phyloP scores from a whole-genome alignment of 2,888 invertebrate genomes.

The Brachypterus glaber region DNA sequence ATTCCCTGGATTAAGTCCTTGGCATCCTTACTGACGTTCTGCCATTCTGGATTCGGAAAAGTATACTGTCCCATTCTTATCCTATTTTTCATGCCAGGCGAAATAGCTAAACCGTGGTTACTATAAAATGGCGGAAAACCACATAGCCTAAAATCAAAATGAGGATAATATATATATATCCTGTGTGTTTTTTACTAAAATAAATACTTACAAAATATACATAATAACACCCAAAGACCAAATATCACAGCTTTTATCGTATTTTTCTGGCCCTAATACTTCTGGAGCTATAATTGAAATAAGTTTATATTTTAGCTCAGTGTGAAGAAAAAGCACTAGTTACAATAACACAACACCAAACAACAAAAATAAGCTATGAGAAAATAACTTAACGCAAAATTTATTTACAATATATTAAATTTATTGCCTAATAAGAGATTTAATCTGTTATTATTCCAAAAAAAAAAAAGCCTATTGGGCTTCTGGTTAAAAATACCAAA shows the following conservation, averaged over 20 bases:
- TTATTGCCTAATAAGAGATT: too few species aligned
- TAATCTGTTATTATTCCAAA: too few species aligned
- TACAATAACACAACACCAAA: too few species aligned
- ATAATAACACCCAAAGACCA: constrained; percentile 99
- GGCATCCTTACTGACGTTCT: constrained; percentile 86
- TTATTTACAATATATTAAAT: too few species aligned
- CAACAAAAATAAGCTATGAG: too few species aligned
- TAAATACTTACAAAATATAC: constrained; percentile 89
- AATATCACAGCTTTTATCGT: constrained; percentile 98
- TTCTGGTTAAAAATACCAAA: too few species aligned
- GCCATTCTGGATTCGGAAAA: constrained; percentile 94
- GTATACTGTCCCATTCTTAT: constrained; percentile 95
- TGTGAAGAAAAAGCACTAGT: too few species aligned
- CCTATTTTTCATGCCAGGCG: constrained; percentile 97
- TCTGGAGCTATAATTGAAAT: constrained; percentile 43
- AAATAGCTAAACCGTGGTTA: constrained; percentile 93
- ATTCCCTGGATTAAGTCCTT: constrained; percentile 92
- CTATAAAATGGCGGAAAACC: constrained; percentile 99
- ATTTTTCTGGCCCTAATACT: constrained; percentile 93
- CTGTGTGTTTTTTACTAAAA: neutral
- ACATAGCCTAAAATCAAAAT: constrained; percentile 53
- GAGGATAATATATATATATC: constrained; percentile 5
- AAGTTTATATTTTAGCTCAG: too few species aligned
- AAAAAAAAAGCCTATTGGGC: too few species aligned
- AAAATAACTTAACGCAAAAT: too few species aligned